Conservation (phyloP, 2,113 vertebrate species). For the Podarcis raffonei region DNA sequence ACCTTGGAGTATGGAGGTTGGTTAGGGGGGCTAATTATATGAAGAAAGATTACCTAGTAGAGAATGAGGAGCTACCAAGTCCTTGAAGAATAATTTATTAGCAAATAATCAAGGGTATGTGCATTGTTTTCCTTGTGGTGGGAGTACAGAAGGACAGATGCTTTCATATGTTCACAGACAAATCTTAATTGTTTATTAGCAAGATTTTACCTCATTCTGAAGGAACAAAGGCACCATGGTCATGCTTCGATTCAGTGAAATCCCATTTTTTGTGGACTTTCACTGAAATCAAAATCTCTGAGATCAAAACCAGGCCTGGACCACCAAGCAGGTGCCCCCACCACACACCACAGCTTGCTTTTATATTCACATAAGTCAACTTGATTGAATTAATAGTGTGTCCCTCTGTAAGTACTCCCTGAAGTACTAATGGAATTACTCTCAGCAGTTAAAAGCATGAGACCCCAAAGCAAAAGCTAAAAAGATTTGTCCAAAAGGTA, state of each 20-base stretch:
- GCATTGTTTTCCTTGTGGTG: conserved; percentile 51
- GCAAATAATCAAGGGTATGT: conserved; percentile 33
- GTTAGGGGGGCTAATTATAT: conserved; percentile 85
- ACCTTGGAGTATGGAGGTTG: conserved; percentile 89
- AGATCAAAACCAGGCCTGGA: conserved; percentile 48
- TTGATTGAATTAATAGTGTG: neutral
- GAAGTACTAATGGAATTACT: neutral
- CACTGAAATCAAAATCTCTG: neutral
- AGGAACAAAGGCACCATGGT: conserved; percentile 26
- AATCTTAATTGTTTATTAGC: conserved; percentile 52
- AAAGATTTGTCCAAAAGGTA: conserved; percentile 33
- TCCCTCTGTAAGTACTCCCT: neutral
- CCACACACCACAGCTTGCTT: neutral
- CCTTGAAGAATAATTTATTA: conserved; percentile 76
- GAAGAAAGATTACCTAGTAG: conserved; percentile 90
- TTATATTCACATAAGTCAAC: conserved; percentile 28
- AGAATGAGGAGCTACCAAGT: conserved; percentile 92
- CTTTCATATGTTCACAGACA: conserved; percentile 55
- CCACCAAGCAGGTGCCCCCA: conserved; percentile 8
- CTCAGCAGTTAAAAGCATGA: conserved; percentile 30
- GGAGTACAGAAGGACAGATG: conserved; percentile 39
- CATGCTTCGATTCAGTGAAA: conserved; percentile 7
- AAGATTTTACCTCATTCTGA: conserved; percentile 60
- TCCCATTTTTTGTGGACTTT: conserved; percentile 37
- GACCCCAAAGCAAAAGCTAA: conserved; percentile 36